Evolutionary conservation across 1,140 invertebrate genomes (phyloP).

Genomic region (Lethrus apterus): DNA sequence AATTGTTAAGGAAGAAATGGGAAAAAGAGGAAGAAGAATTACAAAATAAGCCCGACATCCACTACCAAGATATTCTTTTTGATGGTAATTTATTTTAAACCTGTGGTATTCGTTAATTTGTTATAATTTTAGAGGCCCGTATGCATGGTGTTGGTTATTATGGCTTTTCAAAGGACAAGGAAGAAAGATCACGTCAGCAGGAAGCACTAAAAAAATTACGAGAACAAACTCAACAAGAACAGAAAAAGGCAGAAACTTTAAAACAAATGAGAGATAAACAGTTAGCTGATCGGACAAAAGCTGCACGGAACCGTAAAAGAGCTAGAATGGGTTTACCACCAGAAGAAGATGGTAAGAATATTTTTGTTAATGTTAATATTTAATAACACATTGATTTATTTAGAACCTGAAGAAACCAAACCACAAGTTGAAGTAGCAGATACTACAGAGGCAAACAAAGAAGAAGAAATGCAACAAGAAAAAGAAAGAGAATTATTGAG

Average conservation of each 20-base stretch:
- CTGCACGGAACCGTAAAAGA: conserved; percentile 69
- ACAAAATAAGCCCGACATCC: conserved; percentile 56
- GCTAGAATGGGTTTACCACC: conserved; percentile 67
- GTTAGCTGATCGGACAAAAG: conserved; percentile 65
- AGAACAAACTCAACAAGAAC: conserved; percentile 61
- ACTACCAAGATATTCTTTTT: conserved; percentile 84
- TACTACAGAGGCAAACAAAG: conserved; percentile 41
- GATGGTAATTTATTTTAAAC: conserved; percentile 52
- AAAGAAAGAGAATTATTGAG: conserved; percentile 32
- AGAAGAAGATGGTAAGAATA: conserved; percentile 42
- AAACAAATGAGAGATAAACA: conserved; percentile 60
- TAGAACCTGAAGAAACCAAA: too few relatives aligned
- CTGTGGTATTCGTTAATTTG: conserved; percentile 12
- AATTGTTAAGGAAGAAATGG: conserved; percentile 54
- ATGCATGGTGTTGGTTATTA: conserved; percentile 85
- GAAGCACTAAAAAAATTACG: conserved; percentile 61
- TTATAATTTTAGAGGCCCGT: conserved; percentile 62
- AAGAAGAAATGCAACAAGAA: conserved; percentile 32
- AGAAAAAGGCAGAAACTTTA: conserved; percentile 54
- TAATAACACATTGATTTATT: conserved; percentile 1
- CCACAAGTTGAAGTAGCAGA: conserved; percentile 46
- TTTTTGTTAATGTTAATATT: conserved; percentile 3
- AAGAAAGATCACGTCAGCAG: conserved; percentile 67
- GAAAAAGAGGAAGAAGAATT: conserved; percentile 56
- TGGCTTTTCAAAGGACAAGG: conserved; percentile 77